These are phyloP conservation scores for Trichopoda pennipes DNA, from an alignment of 2,888 invertebrate species.

Conservation along the genomic window DNA sequence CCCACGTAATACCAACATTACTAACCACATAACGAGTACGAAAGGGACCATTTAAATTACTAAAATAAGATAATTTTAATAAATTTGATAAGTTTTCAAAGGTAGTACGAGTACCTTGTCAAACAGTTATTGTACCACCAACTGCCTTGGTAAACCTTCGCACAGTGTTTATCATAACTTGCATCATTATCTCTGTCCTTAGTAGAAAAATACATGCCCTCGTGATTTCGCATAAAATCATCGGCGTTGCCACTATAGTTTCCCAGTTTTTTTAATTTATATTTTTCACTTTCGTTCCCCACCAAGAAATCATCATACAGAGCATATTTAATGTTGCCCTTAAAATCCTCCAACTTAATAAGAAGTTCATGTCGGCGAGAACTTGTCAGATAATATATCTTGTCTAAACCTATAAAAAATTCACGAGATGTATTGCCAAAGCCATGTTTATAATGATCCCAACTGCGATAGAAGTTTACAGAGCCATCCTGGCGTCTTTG, in stretches of 20 bases:
- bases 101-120: slow-evolving; percentile 37
- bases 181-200: slow-evolving; percentile 52
- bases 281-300: slow-evolving; percentile 52
- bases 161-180: slow-evolving; percentile 43
- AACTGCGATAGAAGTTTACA: slow-evolving; percentile 46
- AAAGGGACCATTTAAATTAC: slow-evolving; percentile 58
- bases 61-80: slow-evolving; percentile 11
- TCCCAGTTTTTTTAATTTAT: slow-evolving; percentile 54
- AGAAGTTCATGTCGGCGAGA: slow-evolving; percentile 37
- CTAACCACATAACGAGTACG: slow-evolving; percentile 37
- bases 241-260: slow-evolving; percentile 57
- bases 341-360: slow-evolving; percentile 42
- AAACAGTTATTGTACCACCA: slow-evolving; percentile 63
- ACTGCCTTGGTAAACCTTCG: slow-evolving; percentile 33
- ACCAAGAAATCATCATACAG: slow-evolving; percentile 55
- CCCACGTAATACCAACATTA: slow-evolving; percentile 47
- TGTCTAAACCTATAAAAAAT: slow-evolving; percentile 60
- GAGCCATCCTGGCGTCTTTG: slow-evolving; percentile 53
- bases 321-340: slow-evolving; percentile 37
- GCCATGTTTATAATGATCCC: slow-evolving; percentile 57
- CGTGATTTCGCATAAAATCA: slow-evolving; percentile 50
- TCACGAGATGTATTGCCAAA: slow-evolving; percentile 60
- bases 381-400: slow-evolving; percentile 41
- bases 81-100: neutral
- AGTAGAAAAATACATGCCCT: slow-evolving; percentile 52